These are phyloP conservation scores for Hormiphora californensis DNA, from an alignment of 37 sponge, comb jelly and placozoan genomes.

Conservation along the genomic window DNA sequence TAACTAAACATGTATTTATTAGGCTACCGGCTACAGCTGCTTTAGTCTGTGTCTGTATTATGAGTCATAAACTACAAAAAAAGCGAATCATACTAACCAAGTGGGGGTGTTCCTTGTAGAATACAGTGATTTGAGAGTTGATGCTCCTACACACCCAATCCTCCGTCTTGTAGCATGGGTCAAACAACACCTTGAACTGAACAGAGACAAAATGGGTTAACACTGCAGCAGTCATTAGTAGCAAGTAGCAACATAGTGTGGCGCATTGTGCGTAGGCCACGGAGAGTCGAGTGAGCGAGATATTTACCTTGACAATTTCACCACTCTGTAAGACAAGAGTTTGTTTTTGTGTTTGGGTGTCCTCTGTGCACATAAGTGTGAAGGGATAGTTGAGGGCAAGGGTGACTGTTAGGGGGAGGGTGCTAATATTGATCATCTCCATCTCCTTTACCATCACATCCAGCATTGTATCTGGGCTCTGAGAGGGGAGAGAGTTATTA, in stretches of 20 bases:
- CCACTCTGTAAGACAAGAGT: slow-evolving; percentile 24
- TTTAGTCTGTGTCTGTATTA: too few species aligned
- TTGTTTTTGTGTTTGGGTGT: background rate
- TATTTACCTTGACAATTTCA: background rate
- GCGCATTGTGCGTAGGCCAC: too few species aligned
- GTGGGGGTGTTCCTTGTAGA: slow-evolving; percentile 87
- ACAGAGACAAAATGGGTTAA: too few species aligned
- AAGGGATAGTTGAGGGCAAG: slow-evolving; percentile 67
- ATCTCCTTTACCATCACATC: slow-evolving; percentile 57
- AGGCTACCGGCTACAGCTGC: too few species aligned
- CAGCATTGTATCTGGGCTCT: slow-evolving; percentile 69
- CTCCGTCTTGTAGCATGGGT: slow-evolving; percentile 74
- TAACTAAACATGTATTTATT: too few species aligned
- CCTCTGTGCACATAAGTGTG: slow-evolving; percentile 30
- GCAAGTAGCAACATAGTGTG: too few species aligned
- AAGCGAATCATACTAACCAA: slow-evolving; percentile 60
- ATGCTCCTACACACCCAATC: slow-evolving; percentile 56
- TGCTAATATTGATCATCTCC: slow-evolving; percentile 66
- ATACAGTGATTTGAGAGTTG: slow-evolving; percentile 60
- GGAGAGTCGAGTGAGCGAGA: background rate
- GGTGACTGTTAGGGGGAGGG: slow-evolving; percentile 67
- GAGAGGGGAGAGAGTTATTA: too few species aligned
- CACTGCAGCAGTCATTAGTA: too few species aligned
- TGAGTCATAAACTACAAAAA: too few species aligned
- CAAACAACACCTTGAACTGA: slow-evolving; percentile 66